These are phyloP conservation scores for Okapia johnstoni DNA, from an alignment of 2,113 vertebrate genomes.

Conservation along the genomic window DNA sequence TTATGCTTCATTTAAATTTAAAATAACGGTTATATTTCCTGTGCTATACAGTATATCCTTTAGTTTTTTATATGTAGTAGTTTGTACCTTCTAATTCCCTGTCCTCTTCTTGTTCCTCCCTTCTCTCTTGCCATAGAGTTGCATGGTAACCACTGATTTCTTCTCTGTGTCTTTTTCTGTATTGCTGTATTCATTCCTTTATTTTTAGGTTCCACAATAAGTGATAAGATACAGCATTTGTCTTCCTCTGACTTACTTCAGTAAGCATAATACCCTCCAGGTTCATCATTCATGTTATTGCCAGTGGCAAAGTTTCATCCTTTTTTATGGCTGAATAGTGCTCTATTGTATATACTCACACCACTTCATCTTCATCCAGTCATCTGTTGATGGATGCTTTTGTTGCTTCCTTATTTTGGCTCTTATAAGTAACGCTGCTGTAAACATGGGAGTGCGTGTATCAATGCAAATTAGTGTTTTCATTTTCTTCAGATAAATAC, in stretches of 20 bases:
- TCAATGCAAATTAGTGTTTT: neutral
- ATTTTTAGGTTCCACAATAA: neutral
- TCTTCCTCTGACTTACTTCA: neutral
- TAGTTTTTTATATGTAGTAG: neutral
- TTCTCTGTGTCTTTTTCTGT: neutral
- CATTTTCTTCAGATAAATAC: neutral
- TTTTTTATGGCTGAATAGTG: neutral
- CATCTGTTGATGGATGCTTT: neutral
- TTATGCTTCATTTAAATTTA: neutral
- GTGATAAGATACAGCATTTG: neutral
- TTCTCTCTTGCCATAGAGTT: neutral
- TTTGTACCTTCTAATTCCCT: neutral
- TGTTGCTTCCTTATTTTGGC: neutral
- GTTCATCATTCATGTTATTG: neutral
- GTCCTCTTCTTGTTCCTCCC: neutral
- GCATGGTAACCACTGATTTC: neutral
- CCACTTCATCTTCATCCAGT: neutral
- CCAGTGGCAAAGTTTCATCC: neutral
- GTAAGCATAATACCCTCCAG: neutral
- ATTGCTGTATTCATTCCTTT: neutral
- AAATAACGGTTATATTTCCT: neutral
- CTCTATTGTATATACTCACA: neutral
- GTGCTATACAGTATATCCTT: neutral
- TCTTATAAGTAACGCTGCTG: neutral
- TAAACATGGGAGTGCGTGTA: neutral